Conservation (phyloP, 2,888 invertebrate species). For the Muscina levida region DNA sequence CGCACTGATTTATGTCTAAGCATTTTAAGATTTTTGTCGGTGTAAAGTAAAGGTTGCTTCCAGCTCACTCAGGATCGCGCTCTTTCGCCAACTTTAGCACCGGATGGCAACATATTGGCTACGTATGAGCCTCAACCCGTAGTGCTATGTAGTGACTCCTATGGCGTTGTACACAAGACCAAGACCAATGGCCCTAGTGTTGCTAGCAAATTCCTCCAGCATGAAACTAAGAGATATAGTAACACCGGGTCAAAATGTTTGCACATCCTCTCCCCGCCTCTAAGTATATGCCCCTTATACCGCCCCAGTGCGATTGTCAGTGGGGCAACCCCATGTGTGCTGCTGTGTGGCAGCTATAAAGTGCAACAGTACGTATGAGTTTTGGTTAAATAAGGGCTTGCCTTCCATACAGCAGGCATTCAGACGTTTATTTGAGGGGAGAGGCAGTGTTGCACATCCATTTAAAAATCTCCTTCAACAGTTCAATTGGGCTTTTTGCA, state of each 20-base stretch:
- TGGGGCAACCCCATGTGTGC: neutral
- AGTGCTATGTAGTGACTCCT: neutral
- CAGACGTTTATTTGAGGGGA: neutral
- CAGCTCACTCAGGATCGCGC: slow-evolving; percentile 23
- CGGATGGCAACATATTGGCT: slow-evolving; percentile 48
- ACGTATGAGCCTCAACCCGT: slow-evolving; percentile 1
- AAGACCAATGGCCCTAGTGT: neutral
- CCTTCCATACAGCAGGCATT: neutral
- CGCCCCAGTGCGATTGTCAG: neutral
- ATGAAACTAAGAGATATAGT: slow-evolving; percentile 2
- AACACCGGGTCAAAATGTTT: slow-evolving; percentile 6
- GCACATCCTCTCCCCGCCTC: too few relatives aligned
- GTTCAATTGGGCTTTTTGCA: slow-evolving; percentile 18
- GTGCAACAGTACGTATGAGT: slow-evolving; percentile 49
- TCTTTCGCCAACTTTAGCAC: slow-evolving; percentile 5
- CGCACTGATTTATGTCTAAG: slow-evolving; percentile 26
- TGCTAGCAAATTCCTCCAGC: neutral
- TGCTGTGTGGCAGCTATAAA: neutral
- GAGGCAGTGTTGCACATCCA: neutral
- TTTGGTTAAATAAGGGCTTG: slow-evolving; percentile 2
- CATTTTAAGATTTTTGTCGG: neutral
- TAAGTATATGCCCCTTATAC: too few relatives aligned
- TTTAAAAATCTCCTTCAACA: slow-evolving; percentile 45
- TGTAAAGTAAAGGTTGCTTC: slow-evolving; percentile 12
- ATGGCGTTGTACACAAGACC: too few relatives aligned